Evolutionary conservation across 2,113 vertebrate species (phyloP).

Genomic region (Dipodomys ordii): DNA sequence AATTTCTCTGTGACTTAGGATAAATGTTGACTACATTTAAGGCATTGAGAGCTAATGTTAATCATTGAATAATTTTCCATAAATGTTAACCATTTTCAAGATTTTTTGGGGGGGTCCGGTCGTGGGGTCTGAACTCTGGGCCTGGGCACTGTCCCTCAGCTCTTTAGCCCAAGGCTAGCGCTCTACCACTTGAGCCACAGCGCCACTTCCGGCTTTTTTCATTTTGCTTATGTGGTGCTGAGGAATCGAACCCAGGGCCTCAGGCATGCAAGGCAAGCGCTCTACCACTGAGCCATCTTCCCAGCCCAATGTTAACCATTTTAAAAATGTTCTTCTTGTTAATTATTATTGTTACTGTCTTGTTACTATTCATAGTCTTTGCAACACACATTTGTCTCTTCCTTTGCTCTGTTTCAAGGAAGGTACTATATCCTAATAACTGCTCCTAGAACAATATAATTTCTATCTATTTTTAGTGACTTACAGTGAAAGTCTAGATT

Average conservation of each 20-base stretch:
- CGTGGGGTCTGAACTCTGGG: too few relatives aligned
- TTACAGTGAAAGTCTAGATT: not conserved
- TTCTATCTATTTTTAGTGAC: slow-evolving; percentile 21
- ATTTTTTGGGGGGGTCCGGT: too few relatives aligned
- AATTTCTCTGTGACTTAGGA: slow-evolving; percentile 30
- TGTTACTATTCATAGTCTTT: not conserved
- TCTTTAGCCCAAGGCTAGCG: too few relatives aligned
- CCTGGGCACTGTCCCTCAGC: too few relatives aligned
- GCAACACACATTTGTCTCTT: slow-evolving; percentile 20
- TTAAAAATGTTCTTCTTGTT: not conserved
- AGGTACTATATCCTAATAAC: not conserved
- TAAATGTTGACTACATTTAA: slow-evolving; percentile 2
- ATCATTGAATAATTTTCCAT: not conserved
- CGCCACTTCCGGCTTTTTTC: too few relatives aligned
- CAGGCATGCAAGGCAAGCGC: too few relatives aligned
- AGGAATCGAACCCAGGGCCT: too few relatives aligned
- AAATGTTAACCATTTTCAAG: slow-evolving; percentile 32
- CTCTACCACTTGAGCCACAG: too few relatives aligned
- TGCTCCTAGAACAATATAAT: slow-evolving; percentile 21
- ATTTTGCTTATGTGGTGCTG: too few relatives aligned
- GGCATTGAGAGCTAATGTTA: not conserved
- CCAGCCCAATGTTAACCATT: slow-evolving; percentile 35
- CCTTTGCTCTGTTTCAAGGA: not conserved
- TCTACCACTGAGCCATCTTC: too few relatives aligned
- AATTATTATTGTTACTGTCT: too few relatives aligned